Evolutionary conservation across 2,113 vertebrate genomes (phyloP).

Genomic region (Sardina pilchardus): DNA sequence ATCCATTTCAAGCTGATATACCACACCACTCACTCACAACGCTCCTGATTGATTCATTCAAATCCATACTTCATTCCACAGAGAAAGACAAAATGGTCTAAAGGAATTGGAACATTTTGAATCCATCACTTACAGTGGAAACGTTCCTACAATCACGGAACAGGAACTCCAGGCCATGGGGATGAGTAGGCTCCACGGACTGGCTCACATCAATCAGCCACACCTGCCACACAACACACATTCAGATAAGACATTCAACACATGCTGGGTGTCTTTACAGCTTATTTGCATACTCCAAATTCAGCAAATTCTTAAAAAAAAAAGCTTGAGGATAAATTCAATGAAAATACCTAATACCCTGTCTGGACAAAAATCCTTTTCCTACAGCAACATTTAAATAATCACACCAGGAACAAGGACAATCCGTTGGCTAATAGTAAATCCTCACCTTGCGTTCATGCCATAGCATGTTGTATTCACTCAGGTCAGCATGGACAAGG

Average conservation of each 20-base stretch:
- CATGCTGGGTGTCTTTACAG: too few relatives aligned
- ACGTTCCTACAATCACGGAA: conserved; percentile 92
- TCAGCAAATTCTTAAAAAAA: not conserved
- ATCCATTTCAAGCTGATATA: not conserved
- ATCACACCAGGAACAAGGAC: not conserved
- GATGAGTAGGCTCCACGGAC: conserved; percentile 92
- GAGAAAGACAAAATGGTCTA: not conserved
- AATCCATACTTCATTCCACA: not conserved
- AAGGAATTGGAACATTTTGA: not conserved
- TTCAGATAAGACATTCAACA: conserved; percentile 15
- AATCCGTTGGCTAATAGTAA: not conserved
- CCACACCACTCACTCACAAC: not conserved
- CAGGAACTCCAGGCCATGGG: conserved; percentile 92
- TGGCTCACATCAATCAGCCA: conserved; percentile 98
- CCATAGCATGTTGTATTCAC: conserved; percentile 98
- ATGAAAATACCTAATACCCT: not conserved
- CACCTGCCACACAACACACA: conserved; percentile 70
- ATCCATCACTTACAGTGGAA: conserved; percentile 35
- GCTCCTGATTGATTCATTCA: not conserved
- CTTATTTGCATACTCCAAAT: too few relatives aligned
- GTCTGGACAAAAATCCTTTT: too few relatives aligned
- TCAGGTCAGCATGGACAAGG: conserved; percentile 94
- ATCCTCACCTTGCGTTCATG: conserved; percentile 74
- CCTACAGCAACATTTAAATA: not conserved
- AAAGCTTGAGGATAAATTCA: not conserved